Evolutionary conservation across 2,113 vertebrate species (phyloP).

Genomic region (Empidonax traillii): DNA sequence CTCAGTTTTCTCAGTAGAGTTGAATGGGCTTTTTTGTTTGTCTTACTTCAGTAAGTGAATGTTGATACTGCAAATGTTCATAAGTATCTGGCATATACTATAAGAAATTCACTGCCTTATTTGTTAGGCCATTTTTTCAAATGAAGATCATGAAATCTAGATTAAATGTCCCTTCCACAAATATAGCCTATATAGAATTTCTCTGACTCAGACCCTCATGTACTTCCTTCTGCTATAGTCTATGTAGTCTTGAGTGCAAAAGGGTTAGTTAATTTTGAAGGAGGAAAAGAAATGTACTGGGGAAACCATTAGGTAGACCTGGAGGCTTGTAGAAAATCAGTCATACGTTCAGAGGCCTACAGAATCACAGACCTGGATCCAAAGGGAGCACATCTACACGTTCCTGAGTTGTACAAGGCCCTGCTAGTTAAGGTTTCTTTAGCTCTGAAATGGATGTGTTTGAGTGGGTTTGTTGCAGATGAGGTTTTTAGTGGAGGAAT

Average conservation of each 20-base stretch:
- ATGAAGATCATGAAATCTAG: not conserved
- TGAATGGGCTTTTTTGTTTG: not conserved
- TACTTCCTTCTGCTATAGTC: not conserved
- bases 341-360: fast-evolving
- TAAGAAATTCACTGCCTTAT: not conserved
- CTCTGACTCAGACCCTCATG: not conserved
- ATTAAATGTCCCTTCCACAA: not conserved
- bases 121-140: not conserved
- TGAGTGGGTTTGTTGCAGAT: not conserved
- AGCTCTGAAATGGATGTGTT: not conserved
- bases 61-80: not conserved
- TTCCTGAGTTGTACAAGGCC: not conserved
- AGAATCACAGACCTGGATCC: not conserved
- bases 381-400: not conserved
- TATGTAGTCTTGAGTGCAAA: not conserved
- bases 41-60: not conserved
- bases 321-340: not conserved
- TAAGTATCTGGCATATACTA: not conserved
- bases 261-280: not conserved
- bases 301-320: not conserved
- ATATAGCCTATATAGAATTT: not conserved
- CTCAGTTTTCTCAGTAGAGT: not conserved
- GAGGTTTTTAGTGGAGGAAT: not conserved
- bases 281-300: not conserved
- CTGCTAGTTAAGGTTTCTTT: not conserved